These are phyloP conservation scores for Pangasius mekongensis DNA, from an alignment of 2,797 vertebrate genomes.

Conservation along the genomic window DNA sequence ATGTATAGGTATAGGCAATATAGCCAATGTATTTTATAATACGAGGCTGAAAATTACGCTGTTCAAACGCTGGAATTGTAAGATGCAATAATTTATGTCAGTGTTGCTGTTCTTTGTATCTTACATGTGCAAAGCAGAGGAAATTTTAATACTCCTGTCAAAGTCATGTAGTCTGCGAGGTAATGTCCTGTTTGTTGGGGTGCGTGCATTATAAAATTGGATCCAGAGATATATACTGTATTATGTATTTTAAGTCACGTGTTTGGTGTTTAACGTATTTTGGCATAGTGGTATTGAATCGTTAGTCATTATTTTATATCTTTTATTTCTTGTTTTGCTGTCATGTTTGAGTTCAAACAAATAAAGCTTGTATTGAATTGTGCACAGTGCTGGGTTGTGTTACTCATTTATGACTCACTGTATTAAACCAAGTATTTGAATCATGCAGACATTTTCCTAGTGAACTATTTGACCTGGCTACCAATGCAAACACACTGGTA, in stretches of 20 bases:
- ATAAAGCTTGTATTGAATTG: conserved; percentile 27
- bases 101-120: neutral
- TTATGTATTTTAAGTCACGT: neutral
- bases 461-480: neutral
- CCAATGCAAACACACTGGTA: neutral
- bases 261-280: neutral
- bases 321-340: conserved; percentile 10
- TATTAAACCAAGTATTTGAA: neutral
- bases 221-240: neutral
- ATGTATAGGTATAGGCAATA: no score
- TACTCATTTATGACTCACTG: conserved; percentile 26
- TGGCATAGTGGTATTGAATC: neutral
- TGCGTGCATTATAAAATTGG: neutral
- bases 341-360: conserved; percentile 42
- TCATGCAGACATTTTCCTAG: neutral
- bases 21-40: no score
- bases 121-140: neutral
- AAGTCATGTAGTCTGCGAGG: neutral
- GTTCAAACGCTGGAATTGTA: neutral
- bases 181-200: neutral
- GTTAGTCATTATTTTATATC: neutral
- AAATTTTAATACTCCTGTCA: neutral
- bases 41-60: neutral
- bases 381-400: conserved; percentile 25
- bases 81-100: neutral